Evolutionary conservation across 2,888 invertebrate species (phyloP).

Genomic region (Muschampia plurimacula): DNA sequence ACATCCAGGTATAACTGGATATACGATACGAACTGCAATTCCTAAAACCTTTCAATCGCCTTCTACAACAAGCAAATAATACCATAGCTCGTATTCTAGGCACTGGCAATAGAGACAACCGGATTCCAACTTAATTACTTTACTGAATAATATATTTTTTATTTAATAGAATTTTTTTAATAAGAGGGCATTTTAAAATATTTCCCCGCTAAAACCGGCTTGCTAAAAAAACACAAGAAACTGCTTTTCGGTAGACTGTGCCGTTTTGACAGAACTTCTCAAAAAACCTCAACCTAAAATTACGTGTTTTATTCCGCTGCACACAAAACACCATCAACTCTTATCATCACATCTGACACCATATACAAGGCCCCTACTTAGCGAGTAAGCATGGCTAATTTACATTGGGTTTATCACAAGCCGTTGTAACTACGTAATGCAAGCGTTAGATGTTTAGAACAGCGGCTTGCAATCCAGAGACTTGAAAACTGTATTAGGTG

Average conservation of each 20-base stretch:
- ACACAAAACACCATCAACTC: background rate
- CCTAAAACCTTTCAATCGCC: too few relatives aligned
- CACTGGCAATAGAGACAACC: too few relatives aligned
- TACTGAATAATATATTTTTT: too few relatives aligned
- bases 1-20: too few relatives aligned
- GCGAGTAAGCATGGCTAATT: slow-evolving; percentile 16
- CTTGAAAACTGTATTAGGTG: too few relatives aligned
- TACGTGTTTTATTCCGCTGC: background rate
- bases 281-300: background rate
- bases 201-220: too few relatives aligned
- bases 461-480: background rate
- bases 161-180: too few relatives aligned
- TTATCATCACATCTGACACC: slow-evolving; percentile 23
- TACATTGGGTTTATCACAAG: slow-evolving; percentile 21
- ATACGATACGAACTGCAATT: too few relatives aligned
- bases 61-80: too few relatives aligned
- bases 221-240: background rate
- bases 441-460: background rate
- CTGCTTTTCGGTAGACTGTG: background rate
- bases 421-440: slow-evolving; percentile 10
- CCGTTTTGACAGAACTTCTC: background rate
- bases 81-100: too few relatives aligned
- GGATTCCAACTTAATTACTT: too few relatives aligned
- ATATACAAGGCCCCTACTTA: slow-evolving; percentile 15
- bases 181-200: too few relatives aligned